Percentiles rank a stretch among this genome's conserved stretches.
phyloP scores from a whole-genome alignment of 2,797 vertebrate genomes.

The Rhodeus uyekii region DNA sequence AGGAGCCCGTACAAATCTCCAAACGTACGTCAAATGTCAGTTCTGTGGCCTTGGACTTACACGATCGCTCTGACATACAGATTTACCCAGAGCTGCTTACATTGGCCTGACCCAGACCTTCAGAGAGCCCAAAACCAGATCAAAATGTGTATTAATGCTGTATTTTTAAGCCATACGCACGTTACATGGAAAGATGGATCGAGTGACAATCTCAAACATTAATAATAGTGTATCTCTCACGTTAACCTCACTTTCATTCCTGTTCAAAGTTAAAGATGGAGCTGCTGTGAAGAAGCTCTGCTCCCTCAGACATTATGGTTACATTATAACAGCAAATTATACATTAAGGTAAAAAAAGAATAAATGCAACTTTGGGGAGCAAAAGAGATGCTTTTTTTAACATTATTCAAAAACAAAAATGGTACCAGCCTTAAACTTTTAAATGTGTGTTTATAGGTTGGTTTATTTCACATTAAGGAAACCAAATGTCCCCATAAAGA shows the following conservation, averaged over 20 bases:
- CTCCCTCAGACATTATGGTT: too few relatives aligned
- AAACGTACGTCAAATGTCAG: conserved; percentile 31
- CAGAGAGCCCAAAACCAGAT: neutral
- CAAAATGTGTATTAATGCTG: conserved; percentile 16
- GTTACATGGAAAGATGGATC: neutral
- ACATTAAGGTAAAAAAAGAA: too few relatives aligned
- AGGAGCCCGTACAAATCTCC: conserved; percentile 29
- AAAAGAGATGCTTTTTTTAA: neutral
- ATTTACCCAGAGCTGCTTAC: conserved; percentile 41
- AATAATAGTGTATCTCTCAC: neutral
- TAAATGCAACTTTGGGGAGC: neutral
- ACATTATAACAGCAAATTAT: too few relatives aligned
- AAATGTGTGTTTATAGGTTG: neutral
- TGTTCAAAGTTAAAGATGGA: neutral
- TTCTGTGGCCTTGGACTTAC: conserved; percentile 28
- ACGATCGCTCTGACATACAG: conserved; percentile 19
- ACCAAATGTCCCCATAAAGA: too few relatives aligned
- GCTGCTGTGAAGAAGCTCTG: neutral
- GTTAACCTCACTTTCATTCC: neutral
- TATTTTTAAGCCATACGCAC: neutral
- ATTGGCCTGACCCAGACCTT: conserved; percentile 39
- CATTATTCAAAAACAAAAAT: neutral
- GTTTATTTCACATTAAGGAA: too few relatives aligned
- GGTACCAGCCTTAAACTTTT: neutral
- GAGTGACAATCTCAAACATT: conserved; percentile 2